phyloP scores from a whole-genome alignment of 2,113 vertebrate genomes.

The Vulpes vulpes region DNA sequence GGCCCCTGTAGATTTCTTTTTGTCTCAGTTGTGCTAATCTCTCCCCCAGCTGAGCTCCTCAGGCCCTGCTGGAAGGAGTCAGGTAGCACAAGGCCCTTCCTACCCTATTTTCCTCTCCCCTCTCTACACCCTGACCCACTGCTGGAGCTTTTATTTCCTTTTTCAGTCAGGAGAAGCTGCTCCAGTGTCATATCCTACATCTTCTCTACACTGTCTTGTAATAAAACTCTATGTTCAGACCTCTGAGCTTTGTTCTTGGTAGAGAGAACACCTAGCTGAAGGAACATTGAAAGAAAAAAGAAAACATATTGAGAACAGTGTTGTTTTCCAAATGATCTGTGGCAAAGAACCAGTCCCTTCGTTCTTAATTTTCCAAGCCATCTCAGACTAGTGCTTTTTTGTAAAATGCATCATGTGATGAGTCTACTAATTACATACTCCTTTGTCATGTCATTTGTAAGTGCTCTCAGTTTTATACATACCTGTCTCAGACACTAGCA shows the following conservation, averaged over 20 bases:
- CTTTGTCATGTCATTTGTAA: background rate
- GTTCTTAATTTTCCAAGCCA: background rate
- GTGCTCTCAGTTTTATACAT: background rate
- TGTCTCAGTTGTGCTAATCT: background rate
- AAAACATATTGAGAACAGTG: background rate
- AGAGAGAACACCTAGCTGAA: background rate
- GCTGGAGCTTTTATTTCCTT: background rate
- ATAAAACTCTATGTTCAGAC: background rate
- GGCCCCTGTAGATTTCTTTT: background rate
- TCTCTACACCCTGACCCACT: background rate
- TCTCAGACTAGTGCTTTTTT: background rate
- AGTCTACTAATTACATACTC: background rate
- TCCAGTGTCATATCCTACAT: background rate
- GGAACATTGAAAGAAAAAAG: background rate
- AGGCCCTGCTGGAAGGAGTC: background rate
- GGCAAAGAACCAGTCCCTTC: background rate
- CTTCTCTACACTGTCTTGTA: background rate
- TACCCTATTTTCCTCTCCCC: background rate
- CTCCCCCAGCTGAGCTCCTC: background rate
- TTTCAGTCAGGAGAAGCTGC: background rate
- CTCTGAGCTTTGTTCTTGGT: background rate
- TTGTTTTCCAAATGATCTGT: background rate
- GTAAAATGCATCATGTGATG: background rate
- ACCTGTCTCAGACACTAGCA: background rate
- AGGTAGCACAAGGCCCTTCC: background rate